These are phyloP conservation scores for Botia almorhae DNA, from an alignment of 2,797 vertebrate species.

Conservation along the genomic window DNA sequence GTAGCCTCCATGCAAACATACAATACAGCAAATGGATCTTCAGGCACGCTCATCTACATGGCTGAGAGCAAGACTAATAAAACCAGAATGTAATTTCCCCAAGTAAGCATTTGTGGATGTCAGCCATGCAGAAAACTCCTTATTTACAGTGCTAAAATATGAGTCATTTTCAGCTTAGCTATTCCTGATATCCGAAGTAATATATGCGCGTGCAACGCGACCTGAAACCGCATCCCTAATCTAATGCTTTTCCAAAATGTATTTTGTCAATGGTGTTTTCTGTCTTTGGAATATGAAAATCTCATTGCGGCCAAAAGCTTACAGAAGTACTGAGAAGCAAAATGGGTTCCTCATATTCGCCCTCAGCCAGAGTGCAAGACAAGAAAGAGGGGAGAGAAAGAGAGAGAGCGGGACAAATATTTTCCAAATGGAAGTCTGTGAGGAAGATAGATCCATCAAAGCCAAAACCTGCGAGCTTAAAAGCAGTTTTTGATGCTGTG, in stretches of 20 bases:
- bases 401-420: constrained; percentile 35
- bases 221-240: constrained; percentile 11
- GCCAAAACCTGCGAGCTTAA: constrained; percentile 56
- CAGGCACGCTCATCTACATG: constrained; percentile 5
- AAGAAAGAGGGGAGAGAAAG: constrained; percentile 5
- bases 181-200: constrained; percentile 9
- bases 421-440: constrained; percentile 51
- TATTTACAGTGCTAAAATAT: constrained; percentile 34
- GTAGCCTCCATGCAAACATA: constrained; percentile 32
- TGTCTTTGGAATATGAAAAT: constrained; percentile 26
- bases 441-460: constrained; percentile 60
- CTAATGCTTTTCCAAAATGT: constrained; percentile 21
- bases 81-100: constrained; percentile 6
- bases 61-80: background rate
- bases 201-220: constrained; percentile 12
- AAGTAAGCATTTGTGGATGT: constrained; percentile 23
- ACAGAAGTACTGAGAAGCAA: constrained; percentile 25
- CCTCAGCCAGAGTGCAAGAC: constrained; percentile 8
- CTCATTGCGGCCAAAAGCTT: constrained; percentile 15
- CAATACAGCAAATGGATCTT: constrained; percentile 27
- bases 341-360: background rate
- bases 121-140: constrained; percentile 37
- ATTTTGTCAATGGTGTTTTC: constrained; percentile 2
- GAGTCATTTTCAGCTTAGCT: constrained; percentile 26
- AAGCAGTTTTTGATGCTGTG: constrained; percentile 51